Evolutionary conservation across 2,797 vertebrate species (phyloP).

Genomic region (Schizopygopsis pylzovi): DNA sequence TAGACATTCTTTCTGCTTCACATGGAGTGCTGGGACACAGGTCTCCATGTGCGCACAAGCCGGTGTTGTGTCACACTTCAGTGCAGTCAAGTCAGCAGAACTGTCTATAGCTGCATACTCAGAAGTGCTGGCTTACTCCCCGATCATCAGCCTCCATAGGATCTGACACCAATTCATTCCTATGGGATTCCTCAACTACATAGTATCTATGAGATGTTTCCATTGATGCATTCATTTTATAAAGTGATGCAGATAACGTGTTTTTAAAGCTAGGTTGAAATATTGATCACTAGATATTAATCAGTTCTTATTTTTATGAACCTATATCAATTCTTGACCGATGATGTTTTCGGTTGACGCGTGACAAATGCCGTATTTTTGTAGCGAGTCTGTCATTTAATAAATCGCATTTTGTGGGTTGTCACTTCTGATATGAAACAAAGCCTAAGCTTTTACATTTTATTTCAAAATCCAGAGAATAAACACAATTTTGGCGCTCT

Average conservation of each 20-base stretch:
- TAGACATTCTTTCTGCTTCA: background rate
- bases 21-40: background rate
- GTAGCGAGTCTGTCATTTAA: too few relatives aligned
- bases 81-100: constrained; percentile 67
- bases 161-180: background rate
- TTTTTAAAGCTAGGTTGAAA: background rate
- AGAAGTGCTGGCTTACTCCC: constrained; percentile 54
- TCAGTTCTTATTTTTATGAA: too few relatives aligned
- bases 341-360: too few relatives aligned
- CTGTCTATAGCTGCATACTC: constrained; percentile 57
- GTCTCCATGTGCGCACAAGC: background rate
- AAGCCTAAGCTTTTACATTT: background rate
- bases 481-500: background rate
- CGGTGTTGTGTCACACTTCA: constrained; percentile 69
- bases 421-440: background rate
- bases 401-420: too few relatives aligned
- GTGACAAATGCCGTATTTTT: too few relatives aligned
- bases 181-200: background rate
- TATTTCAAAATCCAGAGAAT: background rate
- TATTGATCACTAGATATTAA: background rate
- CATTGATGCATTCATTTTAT: background rate
- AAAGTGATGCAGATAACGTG: background rate
- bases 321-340: background rate
- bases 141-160: background rate
- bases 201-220: background rate